Evolutionary conservation across 1,140 invertebrate genomes (phyloP).

Genomic region (Steinernema feltiae): DNA sequence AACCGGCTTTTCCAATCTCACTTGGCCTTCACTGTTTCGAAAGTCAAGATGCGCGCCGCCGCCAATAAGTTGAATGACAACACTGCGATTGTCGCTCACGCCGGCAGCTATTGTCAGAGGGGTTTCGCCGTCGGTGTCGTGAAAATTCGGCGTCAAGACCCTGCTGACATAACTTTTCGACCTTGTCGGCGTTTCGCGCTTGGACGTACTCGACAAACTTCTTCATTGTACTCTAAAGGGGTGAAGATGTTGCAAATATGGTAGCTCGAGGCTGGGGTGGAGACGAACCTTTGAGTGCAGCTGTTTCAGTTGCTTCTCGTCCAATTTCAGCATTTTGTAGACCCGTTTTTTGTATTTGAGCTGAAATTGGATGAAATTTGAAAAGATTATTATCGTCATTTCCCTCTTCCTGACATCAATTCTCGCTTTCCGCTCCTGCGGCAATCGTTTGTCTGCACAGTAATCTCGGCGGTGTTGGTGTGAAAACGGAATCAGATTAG

Average conservation of each 20-base stretch:
- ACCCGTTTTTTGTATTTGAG: slow-evolving; percentile 93
- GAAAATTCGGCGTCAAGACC: slow-evolving; percentile 97
- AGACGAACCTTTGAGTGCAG: slow-evolving; percentile 71
- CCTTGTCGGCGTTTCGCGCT: slow-evolving; percentile 84
- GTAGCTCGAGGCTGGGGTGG: neutral
- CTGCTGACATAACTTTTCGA: slow-evolving; percentile 89
- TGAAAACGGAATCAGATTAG: neutral
- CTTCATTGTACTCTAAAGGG: slow-evolving; percentile 71
- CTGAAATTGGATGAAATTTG: slow-evolving; percentile 63
- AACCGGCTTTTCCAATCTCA: slow-evolving; percentile 44
- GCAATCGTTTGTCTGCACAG: no score
- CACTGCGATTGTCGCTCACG: slow-evolving; percentile 71
- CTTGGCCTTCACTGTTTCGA: slow-evolving; percentile 86
- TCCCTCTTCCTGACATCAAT: neutral
- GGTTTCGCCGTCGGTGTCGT: slow-evolving; percentile 83
- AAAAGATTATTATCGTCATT: no score
- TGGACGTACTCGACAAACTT: slow-evolving; percentile 86
- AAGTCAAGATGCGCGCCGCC: slow-evolving; percentile 94
- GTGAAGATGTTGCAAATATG: slow-evolving; percentile 23
- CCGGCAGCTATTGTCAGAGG: slow-evolving; percentile 71
- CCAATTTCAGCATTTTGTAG: slow-evolving; percentile 92
- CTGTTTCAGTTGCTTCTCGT: slow-evolving; percentile 90
- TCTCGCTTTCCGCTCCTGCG: no score
- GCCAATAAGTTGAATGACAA: slow-evolving; percentile 89
- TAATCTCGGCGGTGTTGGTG: neutral